phyloP scores from a whole-genome alignment of 2,113 vertebrate genomes.

The Myotis davidii region DNA sequence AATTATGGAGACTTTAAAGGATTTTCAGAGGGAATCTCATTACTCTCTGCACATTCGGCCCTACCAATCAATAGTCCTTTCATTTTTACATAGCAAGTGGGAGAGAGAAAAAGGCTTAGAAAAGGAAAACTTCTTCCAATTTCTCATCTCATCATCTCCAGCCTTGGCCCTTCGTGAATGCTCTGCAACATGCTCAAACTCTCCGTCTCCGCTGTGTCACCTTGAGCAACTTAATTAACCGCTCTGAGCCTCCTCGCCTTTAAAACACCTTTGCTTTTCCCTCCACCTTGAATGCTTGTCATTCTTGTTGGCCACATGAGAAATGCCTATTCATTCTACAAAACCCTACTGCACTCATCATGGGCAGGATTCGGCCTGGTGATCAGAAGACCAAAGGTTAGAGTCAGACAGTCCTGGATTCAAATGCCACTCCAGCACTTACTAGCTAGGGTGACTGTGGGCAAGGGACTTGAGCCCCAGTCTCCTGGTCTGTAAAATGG shows the following conservation, averaged over 20 bases:
- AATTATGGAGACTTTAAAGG: conserved; percentile 76
- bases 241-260: not conserved
- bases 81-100: conserved; percentile 69
- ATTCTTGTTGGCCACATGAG: not conserved
- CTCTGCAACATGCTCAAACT: not conserved
- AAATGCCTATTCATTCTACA: not conserved
- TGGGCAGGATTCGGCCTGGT: not conserved
- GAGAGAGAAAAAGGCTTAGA: not conserved
- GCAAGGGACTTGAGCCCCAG: not conserved
- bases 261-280: not conserved
- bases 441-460: not conserved
- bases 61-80: conserved; percentile 69
- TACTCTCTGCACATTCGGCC: conserved; percentile 61
- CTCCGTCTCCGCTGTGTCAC: not conserved
- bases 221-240: not conserved
- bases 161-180: not conserved
- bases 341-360: not conserved
- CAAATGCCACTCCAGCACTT: not conserved
- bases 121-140: not conserved
- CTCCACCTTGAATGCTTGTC: not conserved
- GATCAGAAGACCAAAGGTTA: not conserved
- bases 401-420: not conserved
- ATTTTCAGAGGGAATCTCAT: conserved; percentile 78
- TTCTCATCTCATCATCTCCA: conserved; percentile 46
- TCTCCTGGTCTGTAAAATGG: not conserved